Base-by-base conservation (phyloP, 2,113 vertebrate species). In the Hoplias malabaricus region DNA sequence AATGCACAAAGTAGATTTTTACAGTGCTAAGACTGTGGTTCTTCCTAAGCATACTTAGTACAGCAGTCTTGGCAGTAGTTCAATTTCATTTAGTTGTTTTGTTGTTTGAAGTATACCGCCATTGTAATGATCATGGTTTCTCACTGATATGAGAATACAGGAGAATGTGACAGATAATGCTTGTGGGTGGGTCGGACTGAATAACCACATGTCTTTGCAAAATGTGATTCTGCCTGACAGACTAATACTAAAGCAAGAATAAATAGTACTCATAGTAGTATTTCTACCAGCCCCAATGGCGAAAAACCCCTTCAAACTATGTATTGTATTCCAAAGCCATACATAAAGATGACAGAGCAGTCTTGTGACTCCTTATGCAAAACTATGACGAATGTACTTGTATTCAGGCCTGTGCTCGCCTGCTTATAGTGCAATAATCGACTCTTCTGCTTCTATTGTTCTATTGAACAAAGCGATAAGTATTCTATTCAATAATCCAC, bases 271-370 rank as follows among this genome's bases (percentile, higher is more conserved):
- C 4, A 23, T 23, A 2, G n/a, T 53, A 16, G 48, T 29, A 77
- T 43, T n/a, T 36, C 33, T 36, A 34, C 33, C 65, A 69, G 29
- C 36, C 12, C 66, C 66, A 43, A 36, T 29, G 59, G 53, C 75
- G n/a, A 38, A 77, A 61, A 69, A 57, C 40, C 59, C 33, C 65
- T 59, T 69, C 56, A 33, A n/a, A 10, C 21, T 54, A 77, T 36
- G 21, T 9, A 70, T 27, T 77, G 75, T 70, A 77, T 77, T 70
- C 66, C 54, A 70, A 69, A 77, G 21, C 43, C 66, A 70, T 70
- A 19, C 16, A 61, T 70, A 77, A 73, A 48, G 21, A 27, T 79
- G 48, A 66, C 62, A 59, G 61, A 34, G n/a, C 33, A 31, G 13
- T 23, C 77, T 46, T 53, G 29, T 50, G 54, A 42, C 7, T 50